A percentile compares a stretch with the other conserved stretches of the same genome.
Conservation (phyloP, 1,140 invertebrate species). For the Brachionus sp. region DNA sequence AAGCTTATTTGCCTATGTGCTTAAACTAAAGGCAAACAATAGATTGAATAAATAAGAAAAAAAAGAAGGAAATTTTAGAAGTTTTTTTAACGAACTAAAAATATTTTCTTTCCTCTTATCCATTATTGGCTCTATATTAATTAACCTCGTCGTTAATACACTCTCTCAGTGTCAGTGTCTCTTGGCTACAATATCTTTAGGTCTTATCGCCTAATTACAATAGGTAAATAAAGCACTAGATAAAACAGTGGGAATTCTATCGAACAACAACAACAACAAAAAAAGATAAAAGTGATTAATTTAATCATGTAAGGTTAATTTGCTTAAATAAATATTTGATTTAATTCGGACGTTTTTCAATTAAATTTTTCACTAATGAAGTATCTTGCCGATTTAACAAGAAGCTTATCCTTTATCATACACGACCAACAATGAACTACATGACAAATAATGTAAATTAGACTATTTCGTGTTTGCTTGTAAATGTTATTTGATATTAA, state of each 20-base stretch:
- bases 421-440: background rate
- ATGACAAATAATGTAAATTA: slow-evolving; percentile 11
- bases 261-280: background rate
- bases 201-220: background rate
- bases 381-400: background rate
- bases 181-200: background rate
- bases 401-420: background rate
- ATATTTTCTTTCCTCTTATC: background rate
- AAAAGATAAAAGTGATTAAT: background rate
- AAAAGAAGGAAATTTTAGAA: background rate
- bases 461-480: slow-evolving; percentile 5
- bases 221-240: background rate
- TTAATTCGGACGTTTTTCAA: background rate
- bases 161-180: background rate
- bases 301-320: slow-evolving; percentile 10
- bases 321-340: slow-evolving; percentile 5
- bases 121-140: background rate
- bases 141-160: background rate
- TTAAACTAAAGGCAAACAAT: background rate
- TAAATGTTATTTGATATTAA: background rate
- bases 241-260: slow-evolving; percentile 1
- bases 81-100: background rate
- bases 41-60: background rate
- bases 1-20: slow-evolving; percentile 4
- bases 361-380: background rate